Conservation (phyloP, 2,797 vertebrate genomes). For the Acrossocheilus fasciatus region DNA sequence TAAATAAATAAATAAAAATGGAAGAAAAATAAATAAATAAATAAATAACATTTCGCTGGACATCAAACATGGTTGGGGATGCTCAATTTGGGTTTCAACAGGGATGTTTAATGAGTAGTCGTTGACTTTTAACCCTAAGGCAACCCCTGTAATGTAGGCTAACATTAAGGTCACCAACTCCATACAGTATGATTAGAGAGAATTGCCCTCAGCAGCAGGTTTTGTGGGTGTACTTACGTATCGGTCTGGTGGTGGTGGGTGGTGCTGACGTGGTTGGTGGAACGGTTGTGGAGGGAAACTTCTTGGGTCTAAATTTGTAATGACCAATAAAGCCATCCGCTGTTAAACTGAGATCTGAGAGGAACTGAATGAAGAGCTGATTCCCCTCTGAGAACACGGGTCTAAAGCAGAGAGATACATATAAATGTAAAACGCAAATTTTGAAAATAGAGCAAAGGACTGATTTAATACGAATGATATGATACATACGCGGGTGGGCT, state of each 20-base stretch:
- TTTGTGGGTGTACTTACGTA: slow-evolving; percentile 75
- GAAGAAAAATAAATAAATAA: neutral
- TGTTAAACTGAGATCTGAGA: slow-evolving; percentile 96
- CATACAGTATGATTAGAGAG: neutral
- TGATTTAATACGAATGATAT: neutral
- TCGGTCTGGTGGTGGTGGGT: slow-evolving; percentile 82
- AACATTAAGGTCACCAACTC: neutral
- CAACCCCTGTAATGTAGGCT: neutral
- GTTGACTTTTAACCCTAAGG: neutral
- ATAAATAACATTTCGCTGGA: neutral
- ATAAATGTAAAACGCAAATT: neutral
- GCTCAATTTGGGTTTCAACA: neutral
- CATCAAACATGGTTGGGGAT: neutral
- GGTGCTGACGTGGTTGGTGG: slow-evolving; percentile 78
- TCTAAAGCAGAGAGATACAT: slow-evolving; percentile 74
- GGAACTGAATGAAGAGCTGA: slow-evolving; percentile 95
- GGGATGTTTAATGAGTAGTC: neutral
- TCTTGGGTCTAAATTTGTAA: slow-evolving; percentile 97
- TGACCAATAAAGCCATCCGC: slow-evolving; percentile 97
- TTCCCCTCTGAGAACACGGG: slow-evolving; percentile 94
- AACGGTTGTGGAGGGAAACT: slow-evolving; percentile 82
- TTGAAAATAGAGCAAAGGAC: neutral
- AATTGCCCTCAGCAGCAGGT: neutral
- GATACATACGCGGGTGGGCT: slow-evolving; percentile 92
- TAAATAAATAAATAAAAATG: neutral